phyloP scores from a whole-genome alignment of 2,888 invertebrate genomes.

The Harpagoxenus sublaevis region DNA sequence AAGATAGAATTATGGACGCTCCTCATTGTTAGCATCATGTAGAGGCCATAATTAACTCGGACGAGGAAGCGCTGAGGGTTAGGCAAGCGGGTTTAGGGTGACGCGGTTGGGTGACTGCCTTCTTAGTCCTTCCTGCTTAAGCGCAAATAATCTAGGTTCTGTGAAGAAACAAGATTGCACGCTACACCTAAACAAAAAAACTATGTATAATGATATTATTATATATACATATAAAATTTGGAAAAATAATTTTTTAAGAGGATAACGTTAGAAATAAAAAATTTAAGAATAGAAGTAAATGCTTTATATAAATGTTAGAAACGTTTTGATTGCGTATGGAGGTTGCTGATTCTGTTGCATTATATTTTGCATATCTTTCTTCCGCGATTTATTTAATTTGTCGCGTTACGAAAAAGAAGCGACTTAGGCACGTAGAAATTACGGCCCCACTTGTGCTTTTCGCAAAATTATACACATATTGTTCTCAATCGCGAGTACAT shows the following conservation, averaged over 20 bases:
- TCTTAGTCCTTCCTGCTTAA: slow-evolving; percentile 73
- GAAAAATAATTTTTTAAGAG: neutral
- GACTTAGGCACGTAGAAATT: slow-evolving; percentile 16
- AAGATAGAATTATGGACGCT: slow-evolving; percentile 61
- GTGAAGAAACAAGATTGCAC: neutral
- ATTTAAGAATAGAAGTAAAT: neutral
- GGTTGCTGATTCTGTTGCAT: neutral
- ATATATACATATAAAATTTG: neutral
- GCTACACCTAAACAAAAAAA: neutral
- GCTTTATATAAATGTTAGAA: neutral
- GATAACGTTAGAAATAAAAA: neutral
- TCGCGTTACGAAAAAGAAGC: slow-evolving; percentile 17
- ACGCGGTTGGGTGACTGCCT: slow-evolving; percentile 76
- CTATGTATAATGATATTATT: neutral
- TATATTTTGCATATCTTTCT: slow-evolving; percentile 27
- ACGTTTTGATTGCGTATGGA: neutral
- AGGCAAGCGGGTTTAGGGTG: slow-evolving; percentile 78
- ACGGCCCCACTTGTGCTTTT: slow-evolving; percentile 35
- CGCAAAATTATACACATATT: slow-evolving; percentile 42
- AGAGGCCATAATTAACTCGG: slow-evolving; percentile 66
- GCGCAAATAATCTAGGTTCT: slow-evolving; percentile 20
- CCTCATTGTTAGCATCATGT: slow-evolving; percentile 64
- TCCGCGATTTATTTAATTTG: slow-evolving; percentile 28
- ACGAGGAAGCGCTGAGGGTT: slow-evolving; percentile 70
- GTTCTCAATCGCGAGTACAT: slow-evolving; percentile 29